These are phyloP conservation scores for Euzetes globulus DNA, from an alignment of 2,888 invertebrate genomes.

Conservation along the genomic window DNA sequence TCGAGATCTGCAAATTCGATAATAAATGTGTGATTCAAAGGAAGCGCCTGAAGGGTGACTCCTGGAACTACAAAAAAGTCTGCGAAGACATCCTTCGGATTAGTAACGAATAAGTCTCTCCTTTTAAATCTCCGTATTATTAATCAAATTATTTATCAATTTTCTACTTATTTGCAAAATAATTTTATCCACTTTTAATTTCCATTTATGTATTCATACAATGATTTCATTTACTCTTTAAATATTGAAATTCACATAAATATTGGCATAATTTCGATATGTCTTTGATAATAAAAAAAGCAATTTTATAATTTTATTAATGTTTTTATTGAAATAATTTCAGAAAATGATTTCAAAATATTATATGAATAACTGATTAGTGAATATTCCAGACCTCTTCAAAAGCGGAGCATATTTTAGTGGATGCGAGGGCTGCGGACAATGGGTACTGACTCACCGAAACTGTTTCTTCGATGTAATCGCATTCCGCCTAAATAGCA, in stretches of 20 bases:
- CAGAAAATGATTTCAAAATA: too few relatives aligned
- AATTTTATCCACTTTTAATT: too few relatives aligned
- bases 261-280: too few relatives aligned
- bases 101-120: constrained; percentile 31
- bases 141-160: neutral
- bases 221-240: too few relatives aligned
- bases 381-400: constrained; percentile 83
- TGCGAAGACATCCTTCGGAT: constrained; percentile 59
- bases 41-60: constrained; percentile 66
- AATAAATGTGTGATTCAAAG: constrained; percentile 56
- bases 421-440: constrained; percentile 91
- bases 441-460: constrained; percentile 94
- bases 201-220: too few relatives aligned
- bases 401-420: constrained; percentile 87
- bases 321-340: too few relatives aligned
- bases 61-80: constrained; percentile 70
- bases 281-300: too few relatives aligned
- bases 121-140: neutral
- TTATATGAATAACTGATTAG: constrained; percentile 45
- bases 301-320: too few relatives aligned
- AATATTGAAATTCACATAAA: too few relatives aligned
- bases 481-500: constrained; percentile 55
- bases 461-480: constrained; percentile 81
- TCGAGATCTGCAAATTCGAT: constrained; percentile 56
- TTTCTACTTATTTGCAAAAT: neutral